Evolutionary conservation across 2,797 vertebrate species (phyloP), one percentile per base, ranked within the genome.

Genomic region (Rallus crepitans): DNA sequence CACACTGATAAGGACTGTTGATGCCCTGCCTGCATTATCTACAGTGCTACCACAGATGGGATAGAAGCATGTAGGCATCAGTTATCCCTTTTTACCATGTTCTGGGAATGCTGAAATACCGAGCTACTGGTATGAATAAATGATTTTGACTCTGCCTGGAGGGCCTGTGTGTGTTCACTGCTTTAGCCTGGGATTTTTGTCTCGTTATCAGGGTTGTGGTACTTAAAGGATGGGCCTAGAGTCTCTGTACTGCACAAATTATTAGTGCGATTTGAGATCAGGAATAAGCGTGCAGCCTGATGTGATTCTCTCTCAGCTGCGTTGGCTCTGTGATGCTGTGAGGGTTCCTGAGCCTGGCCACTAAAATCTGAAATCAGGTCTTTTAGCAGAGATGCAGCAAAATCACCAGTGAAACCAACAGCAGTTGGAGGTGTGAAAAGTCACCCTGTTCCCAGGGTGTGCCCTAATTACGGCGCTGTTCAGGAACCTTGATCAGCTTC

Each of bases 261-360:
- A 64, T 64, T 60, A 86, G 37, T 70, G 61, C 23, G 68, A 83
- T 68, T 56, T 63, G 61, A 55, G 64, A 50, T 68, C 42, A 52
- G 11, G 61, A 84, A 84, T 53, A 75, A 93, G 40, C n/a, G 42
- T 19, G 35, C 55, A 84, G 75, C 88, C 89, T 84, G 80, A 64
- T 57, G 75, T 47, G 78, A 45, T 69, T 6, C 21, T 56, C 33
- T 71, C 72, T 82, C 85, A 16, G 16, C 37, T 53, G 21, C 48
- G 19, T 45, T 64, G 91, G 56, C 50, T 45, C 42, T 45, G 42
- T 45, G 42, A 45, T 45, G 42, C 42, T 45, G 42, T 45, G 42
- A 45, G 19, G n/a, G 66, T 68, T 94, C 61, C 61, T 82, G 87
- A 94, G 55, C 53, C 23, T n/a, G 69, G 19, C 37, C 39, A 61